Evolutionary conservation across 2,888 invertebrate species (phyloP), one percentile per base, ranked within the genome.

Genomic region (Meloe dianella): DNA sequence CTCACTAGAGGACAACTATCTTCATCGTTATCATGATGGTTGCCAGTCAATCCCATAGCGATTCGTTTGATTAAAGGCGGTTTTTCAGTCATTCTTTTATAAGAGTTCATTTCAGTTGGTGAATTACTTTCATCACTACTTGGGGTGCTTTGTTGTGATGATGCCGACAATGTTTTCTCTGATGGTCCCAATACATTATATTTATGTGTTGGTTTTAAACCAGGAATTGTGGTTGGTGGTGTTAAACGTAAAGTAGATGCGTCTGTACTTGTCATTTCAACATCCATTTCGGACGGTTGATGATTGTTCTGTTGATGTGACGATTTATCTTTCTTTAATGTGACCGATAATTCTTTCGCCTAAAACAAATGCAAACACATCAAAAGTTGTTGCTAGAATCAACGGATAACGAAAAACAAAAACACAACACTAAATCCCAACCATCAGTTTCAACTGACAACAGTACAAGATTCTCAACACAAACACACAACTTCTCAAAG

Each of bases 101-200:
- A 94, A 80, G 93, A 92, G 85, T 92, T 93, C 83, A 94, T 87
- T 86, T 94, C 94, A 61, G 93, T 93, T 58, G 94, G 94, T 10
- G 94, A 94, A 84, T 92, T 92, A 80, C 93, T 93, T 85, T 94
- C 94, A 83, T 94, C 94, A 74, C 93, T 94, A 83, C 91, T 92
- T 35, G 90, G 89, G 57, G 86, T 86, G 73, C 86, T 87, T 77
- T 86, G 86, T 71, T 85, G 85, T 7, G 86, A 86, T 72, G 82
- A 80, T 71, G 81, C 84, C 71, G 86, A 86, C 72, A 83, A 80
- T 71, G 81, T 84, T 70, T 79, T 80, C 60, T 79, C 77, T 41
- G 71, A 63, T 78, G 83, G 80, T 38, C 84, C 85, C 38, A 87
- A 82, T 60, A 86, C 85, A 77, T 86, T 85, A 74, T 85, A 86